Evolutionary conservation across 2,797 vertebrate genomes (phyloP), one percentile per base, ranked within the genome.

Genomic region (Lerista edwardsae): DNA sequence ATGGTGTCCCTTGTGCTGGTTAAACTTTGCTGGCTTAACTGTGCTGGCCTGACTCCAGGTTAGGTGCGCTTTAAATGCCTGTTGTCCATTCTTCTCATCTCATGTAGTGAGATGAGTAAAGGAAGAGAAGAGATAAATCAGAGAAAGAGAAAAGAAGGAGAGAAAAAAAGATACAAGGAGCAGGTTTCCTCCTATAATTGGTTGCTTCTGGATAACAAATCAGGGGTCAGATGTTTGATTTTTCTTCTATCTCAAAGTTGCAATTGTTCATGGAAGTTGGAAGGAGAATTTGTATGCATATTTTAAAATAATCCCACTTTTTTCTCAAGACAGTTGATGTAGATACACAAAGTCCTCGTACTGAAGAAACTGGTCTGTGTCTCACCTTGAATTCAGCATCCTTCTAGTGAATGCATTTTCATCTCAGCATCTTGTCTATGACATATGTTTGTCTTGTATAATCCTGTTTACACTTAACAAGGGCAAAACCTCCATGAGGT

Each of bases 191-290:
- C 57, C 57, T 55, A 19, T 82, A 71, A 55, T 34, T 71, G 75
- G 41, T 77, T 72, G 34, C 34, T 76, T 82, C 67, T 57, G 31
- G 74, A 86, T 34, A 55, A 51, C 36, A 72, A 36, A 27, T n/a
- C 44, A 41, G 57, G 44, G 14, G 44, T 78, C 80, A 82, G 57
- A 57, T 65, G 64, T 39, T 72, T 34, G 57, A 72, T 57, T 44
- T 21, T 86, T 41, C 41, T 10, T 36, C 10, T 47, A 11, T 62
- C 41, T 77, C 57, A 78, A 82, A 77, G 41, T 21, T 57, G 17
- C 12, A 3, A 65, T 86, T 82, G 17, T 82, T 77, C 71, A 79
- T 64, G 67, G 75, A 41, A 36, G 62, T 23, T 81, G 79, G 62
- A 36, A 36, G 39, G 59, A 17, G 41, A 62, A 61, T 86, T 76